These are phyloP conservation scores for Parthenolecanium corni DNA, from an alignment of 2,888 invertebrate species.

Conservation along the genomic window DNA sequence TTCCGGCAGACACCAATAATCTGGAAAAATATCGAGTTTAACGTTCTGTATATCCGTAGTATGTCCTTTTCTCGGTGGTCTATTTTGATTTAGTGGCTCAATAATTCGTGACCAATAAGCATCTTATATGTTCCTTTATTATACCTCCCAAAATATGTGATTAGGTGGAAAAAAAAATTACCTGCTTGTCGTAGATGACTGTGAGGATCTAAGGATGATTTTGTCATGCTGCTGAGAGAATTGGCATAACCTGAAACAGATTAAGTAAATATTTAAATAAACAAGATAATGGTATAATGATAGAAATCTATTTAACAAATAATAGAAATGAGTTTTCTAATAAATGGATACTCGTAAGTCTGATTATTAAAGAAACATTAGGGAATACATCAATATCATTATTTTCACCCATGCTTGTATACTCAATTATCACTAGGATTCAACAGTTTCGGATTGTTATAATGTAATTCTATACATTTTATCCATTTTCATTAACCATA, in stretches of 20 bases:
- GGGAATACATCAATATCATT: no score
- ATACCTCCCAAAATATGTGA: no score
- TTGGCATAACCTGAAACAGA: conserved; percentile 44
- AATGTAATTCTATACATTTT: no score
- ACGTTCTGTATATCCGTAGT: neutral
- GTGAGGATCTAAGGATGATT: conserved; percentile 75
- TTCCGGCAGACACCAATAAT: neutral
- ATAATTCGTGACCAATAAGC: no score
- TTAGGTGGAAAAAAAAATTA: conserved; percentile 39
- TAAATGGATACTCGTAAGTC: neutral
- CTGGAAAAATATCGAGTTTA: neutral
- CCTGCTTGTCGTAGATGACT: conserved; percentile 83
- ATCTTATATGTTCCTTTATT: neutral
- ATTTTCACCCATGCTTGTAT: no score
- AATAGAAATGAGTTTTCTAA: neutral
- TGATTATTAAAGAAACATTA: no score
- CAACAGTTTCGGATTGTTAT: no score
- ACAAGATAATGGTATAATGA: neutral
- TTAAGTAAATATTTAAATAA: neutral
- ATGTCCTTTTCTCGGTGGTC: neutral
- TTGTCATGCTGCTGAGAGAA: conserved; percentile 64
- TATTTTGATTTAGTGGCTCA: no score
- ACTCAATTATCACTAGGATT: no score
- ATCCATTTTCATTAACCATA: no score
- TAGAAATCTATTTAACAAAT: neutral